phyloP scores from a whole-genome alignment of 2,888 invertebrate genomes.

The Laothoe populi region DNA sequence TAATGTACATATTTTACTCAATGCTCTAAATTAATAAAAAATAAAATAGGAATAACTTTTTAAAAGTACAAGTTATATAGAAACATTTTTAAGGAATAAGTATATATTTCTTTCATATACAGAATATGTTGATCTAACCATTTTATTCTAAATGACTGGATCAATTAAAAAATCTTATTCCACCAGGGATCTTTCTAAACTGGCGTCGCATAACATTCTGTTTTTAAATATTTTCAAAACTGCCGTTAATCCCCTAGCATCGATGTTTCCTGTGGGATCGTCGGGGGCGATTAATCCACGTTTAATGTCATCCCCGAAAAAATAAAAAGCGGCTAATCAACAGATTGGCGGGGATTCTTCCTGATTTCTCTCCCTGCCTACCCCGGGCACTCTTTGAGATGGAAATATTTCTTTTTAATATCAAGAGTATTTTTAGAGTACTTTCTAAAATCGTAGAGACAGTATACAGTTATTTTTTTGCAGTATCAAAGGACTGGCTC shows the following conservation, averaged over 20 bases:
- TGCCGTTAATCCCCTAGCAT: conserved; percentile 67
- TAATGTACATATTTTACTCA: too few species aligned
- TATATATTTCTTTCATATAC: too few species aligned
- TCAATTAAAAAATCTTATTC: too few species aligned
- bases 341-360: conserved; percentile 65
- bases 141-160: too few species aligned
- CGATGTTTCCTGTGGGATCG: conserved; percentile 57
- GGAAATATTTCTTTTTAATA: conserved; percentile 14
- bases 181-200: neutral
- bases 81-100: too few species aligned
- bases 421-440: neutral
- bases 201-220: conserved; percentile 54
- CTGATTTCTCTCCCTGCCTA: neutral
- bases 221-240: conserved; percentile 67
- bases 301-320: conserved; percentile 78
- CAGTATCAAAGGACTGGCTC: too few species aligned
- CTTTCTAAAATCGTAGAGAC: too few species aligned
- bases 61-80: too few species aligned
- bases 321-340: conserved; percentile 75
- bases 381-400: neutral
- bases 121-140: too few species aligned
- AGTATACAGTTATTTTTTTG: too few species aligned
- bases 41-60: too few species aligned
- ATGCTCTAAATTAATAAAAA: too few species aligned
- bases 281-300: conserved; percentile 75